Evolutionary conservation across 1,140 invertebrate species (phyloP), one percentile per base, ranked within the genome.

Genomic region (Daktulosphaira vitifoliae): DNA sequence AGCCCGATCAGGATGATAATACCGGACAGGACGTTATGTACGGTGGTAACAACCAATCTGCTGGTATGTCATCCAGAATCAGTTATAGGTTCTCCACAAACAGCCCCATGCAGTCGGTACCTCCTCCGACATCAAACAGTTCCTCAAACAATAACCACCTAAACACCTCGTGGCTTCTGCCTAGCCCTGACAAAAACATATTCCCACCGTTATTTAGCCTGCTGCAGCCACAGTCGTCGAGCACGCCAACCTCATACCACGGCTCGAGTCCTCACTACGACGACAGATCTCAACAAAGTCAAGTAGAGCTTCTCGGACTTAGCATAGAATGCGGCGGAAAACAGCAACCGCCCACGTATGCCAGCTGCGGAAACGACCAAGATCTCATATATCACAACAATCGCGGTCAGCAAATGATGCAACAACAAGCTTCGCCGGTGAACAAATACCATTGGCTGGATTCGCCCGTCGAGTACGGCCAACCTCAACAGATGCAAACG

Each of bases 1-100:
- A 79, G 51, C 79, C 80, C 56, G 73, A 81, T 46, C 80, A 77
- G 68, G 79, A 78, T 65, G 80, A 81, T 62, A 81, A 81, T 65
- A 82, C 83, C 69, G 86, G 86, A 70, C 86, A 89, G 74, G 86
- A 88, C 70, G 82, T 82, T 71, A 84, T 62, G 42, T 62, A 62
- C 42, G 16, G 39, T 16, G 46, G 39, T 6, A 62, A 62, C 56
- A 48, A 25, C 18, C 42, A 29, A 26, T 15, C 56, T 6, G 18
- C 56, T 1, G 56, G 39, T n/a, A 16, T 39, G 8, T 25, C 42
- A 5, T 18, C 56, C 16, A 62, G 56, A 11, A 62, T 62, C 25
- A 62, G 56, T 48, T 62, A 62, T 20, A 62, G 42, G 42, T 62
- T 62, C 42, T 33, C 56, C 2, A 59, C 54, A 0, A 62, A 62